Percentiles rank a stretch among this genome's conserved stretches.
phyloP scores from a whole-genome alignment of 2,888 invertebrate species.

The Chalcis sispes region DNA sequence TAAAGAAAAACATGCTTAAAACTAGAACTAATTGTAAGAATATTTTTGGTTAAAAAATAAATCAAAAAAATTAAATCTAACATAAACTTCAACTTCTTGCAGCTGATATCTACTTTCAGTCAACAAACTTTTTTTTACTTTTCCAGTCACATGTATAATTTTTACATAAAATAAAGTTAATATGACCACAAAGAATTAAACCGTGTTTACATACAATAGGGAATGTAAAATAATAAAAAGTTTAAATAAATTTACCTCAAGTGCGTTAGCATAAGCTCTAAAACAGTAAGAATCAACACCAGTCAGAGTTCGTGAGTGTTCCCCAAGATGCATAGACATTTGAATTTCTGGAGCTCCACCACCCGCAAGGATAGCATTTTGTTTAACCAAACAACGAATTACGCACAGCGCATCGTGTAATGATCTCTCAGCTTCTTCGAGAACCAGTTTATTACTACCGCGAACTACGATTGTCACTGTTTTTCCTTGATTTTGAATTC shows the following conservation, averaged over 20 bases:
- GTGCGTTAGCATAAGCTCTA: conserved; percentile 95
- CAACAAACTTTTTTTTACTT: too few species aligned
- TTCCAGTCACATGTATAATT: too few species aligned
- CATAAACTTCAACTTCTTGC: too few species aligned
- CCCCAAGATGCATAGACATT: conserved; percentile 89
- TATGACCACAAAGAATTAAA: too few species aligned
- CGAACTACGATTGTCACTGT: conserved; percentile 96
- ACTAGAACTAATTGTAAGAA: neutral
- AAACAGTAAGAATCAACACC: conserved; percentile 98
- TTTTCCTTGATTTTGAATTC: conserved; percentile 90
- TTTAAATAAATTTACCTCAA: conserved; percentile 79
- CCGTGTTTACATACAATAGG: too few species aligned
- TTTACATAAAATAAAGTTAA: too few species aligned
- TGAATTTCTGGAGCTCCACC: conserved; percentile 99
- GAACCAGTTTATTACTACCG: conserved; percentile 88
- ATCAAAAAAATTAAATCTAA: too few species aligned
- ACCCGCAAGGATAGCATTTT: conserved; percentile 93
- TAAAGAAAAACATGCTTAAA: neutral
- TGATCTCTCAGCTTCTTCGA: conserved; percentile 89
- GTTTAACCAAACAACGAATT: conserved; percentile 96
- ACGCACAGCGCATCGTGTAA: conserved; percentile 92
- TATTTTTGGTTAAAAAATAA: too few species aligned
- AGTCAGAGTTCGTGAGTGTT: conserved; percentile 87
- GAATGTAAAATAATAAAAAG: too few species aligned
- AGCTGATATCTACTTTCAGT: too few species aligned